These are phyloP conservation scores for Sarcophaga peregrina DNA, from an alignment of 1,140 invertebrate genomes.

Conservation along the genomic window DNA sequence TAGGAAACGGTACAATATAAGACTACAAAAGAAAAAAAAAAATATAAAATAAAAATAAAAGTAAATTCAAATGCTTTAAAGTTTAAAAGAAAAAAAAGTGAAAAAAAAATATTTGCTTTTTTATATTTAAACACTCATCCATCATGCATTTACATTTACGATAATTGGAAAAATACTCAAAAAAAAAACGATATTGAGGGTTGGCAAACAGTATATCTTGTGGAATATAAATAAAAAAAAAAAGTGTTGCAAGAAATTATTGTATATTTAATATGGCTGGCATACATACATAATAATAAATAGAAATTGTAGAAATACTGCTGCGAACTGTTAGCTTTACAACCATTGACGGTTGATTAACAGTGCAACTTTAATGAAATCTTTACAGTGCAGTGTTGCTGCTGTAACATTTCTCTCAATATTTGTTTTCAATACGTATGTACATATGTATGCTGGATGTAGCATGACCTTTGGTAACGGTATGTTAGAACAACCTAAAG, in stretches of 20 bases:
- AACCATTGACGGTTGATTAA: constrained; percentile 1
- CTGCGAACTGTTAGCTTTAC: no score
- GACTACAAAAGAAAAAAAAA: no score
- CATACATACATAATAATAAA: no score
- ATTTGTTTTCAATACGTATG: not conserved
- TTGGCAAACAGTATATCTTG: no score
- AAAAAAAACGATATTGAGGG: no score
- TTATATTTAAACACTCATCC: constrained; percentile 7
- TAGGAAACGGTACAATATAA: not conserved
- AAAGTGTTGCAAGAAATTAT: no score
- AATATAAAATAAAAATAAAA: no score
- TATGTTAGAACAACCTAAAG: not conserved
- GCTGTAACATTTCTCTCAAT: not conserved
- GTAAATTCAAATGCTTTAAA: not conserved
- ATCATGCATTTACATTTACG: not conserved
- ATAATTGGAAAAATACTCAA: no score
- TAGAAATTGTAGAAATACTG: no score
- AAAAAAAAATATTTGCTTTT: not conserved
- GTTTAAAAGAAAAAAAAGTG: not conserved
- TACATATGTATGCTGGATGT: no score
- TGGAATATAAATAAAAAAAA: no score
- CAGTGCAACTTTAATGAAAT: not conserved
- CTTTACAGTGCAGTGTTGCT: not conserved
- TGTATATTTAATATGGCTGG: no score
- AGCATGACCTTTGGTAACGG: constrained; percentile 5